Conservation (phyloP, 2,113 vertebrate species). For the Solea solea region DNA sequence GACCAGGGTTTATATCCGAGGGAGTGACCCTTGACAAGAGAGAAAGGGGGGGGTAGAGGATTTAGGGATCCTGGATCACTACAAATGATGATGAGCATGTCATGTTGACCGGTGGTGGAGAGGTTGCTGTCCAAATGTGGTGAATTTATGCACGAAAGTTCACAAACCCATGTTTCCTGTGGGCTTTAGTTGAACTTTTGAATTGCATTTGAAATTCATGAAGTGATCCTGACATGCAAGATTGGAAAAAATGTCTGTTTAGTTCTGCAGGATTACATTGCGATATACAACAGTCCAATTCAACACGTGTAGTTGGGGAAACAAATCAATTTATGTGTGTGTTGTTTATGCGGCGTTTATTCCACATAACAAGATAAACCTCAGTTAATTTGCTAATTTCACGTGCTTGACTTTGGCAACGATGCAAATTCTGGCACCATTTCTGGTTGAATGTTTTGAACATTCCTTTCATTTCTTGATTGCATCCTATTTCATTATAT, state of each 20-base stretch:
- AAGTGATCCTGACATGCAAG: constrained; percentile 1
- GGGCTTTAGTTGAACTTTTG: constrained; percentile 20
- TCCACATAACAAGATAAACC: too few species aligned
- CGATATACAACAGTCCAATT: not conserved
- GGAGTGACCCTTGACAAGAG: constrained; percentile 45
- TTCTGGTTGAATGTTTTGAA: too few species aligned
- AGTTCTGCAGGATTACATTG: not conserved
- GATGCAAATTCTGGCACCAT: too few species aligned
- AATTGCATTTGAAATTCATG: constrained; percentile 29
- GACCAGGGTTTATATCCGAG: constrained; percentile 56
- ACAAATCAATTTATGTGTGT: not conserved
- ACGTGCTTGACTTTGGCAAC: too few species aligned
- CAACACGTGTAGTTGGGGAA: not conserved
- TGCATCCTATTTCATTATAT: too few species aligned
- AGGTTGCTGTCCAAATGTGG: constrained; percentile 19
- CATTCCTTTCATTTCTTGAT: too few species aligned
- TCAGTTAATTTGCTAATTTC: too few species aligned
- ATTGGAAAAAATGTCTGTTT: not conserved
- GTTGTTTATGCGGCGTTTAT: too few species aligned
- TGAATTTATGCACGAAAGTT: constrained; percentile 22
- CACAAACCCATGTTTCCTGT: constrained; percentile 14
- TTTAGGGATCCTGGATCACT: constrained; percentile 16
- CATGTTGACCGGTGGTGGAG: constrained; percentile 15
- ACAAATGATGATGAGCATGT: constrained; percentile 30
- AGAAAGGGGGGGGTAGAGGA: constrained; percentile 12